phyloP scores from a whole-genome alignment of 1,140 invertebrate species.

The Drosophila nebulosa region DNA sequence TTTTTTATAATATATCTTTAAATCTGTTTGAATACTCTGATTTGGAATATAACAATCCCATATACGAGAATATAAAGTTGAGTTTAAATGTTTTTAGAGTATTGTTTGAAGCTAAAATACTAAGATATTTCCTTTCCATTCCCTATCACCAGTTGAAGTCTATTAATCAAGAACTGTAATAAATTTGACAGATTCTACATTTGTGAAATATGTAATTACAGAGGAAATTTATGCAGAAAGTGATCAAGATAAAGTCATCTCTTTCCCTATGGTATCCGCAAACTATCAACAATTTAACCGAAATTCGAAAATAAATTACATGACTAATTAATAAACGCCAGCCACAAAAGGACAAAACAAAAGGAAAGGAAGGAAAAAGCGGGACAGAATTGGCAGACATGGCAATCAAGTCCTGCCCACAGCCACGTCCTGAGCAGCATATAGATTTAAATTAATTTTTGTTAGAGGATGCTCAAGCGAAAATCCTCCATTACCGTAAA shows the following conservation, averaged over 20 bases:
- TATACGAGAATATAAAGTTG: too few relatives aligned
- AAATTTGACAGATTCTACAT: too few relatives aligned
- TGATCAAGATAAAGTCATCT: background rate
- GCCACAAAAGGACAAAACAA: background rate
- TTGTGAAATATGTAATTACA: background rate
- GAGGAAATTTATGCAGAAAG: background rate
- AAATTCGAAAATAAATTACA: constrained; percentile 55
- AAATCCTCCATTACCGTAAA: constrained; percentile 81
- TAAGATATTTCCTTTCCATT: too few relatives aligned
- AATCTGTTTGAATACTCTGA: too few relatives aligned
- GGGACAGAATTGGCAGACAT: background rate
- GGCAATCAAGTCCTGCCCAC: constrained; percentile 35
- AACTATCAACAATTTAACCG: constrained; percentile 46
- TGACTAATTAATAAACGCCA: constrained; percentile 66
- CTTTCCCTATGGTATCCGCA: background rate
- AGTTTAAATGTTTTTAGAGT: too few relatives aligned
- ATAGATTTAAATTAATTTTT: constrained; percentile 81
- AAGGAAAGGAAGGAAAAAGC: background rate
- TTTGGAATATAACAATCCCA: too few relatives aligned
- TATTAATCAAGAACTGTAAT: too few relatives aligned
- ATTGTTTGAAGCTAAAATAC: too few relatives aligned
- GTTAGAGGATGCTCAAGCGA: constrained; percentile 81
- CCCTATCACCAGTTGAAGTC: too few relatives aligned
- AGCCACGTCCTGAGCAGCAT: constrained; percentile 53
- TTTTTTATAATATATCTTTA: too few relatives aligned